Percentiles rank a stretch among this genome's conserved stretches.
These are phyloP conservation scores for Acestrorhynchus altus DNA, from an alignment of 2,797 vertebrate genomes.

Conservation along the genomic window DNA sequence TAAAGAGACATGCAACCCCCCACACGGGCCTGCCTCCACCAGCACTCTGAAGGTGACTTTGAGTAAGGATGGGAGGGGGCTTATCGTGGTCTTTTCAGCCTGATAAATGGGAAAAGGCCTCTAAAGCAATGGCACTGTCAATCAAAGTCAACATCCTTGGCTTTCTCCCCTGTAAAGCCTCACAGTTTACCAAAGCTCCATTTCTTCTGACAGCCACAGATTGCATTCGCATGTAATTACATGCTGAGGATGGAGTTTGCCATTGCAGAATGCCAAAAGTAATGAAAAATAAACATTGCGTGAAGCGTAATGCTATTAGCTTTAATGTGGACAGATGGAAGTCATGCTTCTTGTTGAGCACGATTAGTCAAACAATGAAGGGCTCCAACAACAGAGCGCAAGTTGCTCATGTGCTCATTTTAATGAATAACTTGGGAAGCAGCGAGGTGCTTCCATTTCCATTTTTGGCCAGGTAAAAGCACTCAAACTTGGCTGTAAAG, in stretches of 20 bases:
- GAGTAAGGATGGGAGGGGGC: not conserved
- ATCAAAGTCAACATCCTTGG: not conserved
- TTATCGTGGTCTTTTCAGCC: not conserved
- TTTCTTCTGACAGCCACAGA: not conserved
- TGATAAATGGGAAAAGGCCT: slow-evolving; percentile 3
- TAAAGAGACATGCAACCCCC: slow-evolving; percentile 11
- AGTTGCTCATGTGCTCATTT: slow-evolving; percentile 1
- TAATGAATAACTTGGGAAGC: slow-evolving; percentile 40
- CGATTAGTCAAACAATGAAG: not conserved
- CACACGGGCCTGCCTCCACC: not conserved
- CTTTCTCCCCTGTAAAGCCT: not conserved
- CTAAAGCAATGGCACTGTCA: not conserved
- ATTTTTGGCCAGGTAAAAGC: slow-evolving; percentile 3
- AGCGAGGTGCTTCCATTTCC: slow-evolving; percentile 19
- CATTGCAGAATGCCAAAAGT: not conserved
- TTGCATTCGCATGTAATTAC: not conserved
- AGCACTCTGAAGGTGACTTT: slow-evolving; percentile 8
- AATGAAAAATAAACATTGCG: not conserved
- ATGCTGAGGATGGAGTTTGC: not conserved
- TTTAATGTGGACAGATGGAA: not conserved
- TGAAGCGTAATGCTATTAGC: not conserved
- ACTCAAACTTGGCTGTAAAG: slow-evolving; percentile 33
- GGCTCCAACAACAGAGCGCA: slow-evolving; percentile 1
- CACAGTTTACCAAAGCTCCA: not conserved
- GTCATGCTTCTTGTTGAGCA: not conserved